These are phyloP conservation scores for Noctua fimbriata DNA, from an alignment of 2,888 invertebrate species.

Conservation along the genomic window DNA sequence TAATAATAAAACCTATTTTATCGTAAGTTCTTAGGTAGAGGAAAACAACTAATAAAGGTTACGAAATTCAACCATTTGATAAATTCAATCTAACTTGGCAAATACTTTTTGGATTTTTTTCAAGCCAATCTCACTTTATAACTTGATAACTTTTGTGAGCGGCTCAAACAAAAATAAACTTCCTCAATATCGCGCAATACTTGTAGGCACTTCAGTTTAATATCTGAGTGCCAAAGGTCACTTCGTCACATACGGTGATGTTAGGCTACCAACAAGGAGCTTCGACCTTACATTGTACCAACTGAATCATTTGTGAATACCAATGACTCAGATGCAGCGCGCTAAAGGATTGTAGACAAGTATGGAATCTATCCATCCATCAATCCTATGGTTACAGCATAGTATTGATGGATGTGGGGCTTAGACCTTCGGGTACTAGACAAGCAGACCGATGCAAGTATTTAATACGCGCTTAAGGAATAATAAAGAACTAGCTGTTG, in stretches of 20 bases:
- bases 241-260: constrained; percentile 17
- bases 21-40: neutral
- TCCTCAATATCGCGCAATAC: constrained; percentile 43
- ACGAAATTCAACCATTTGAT: neutral
- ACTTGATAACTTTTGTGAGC: constrained; percentile 2
- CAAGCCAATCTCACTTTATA: neutral
- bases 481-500: neutral
- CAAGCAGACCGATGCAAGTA: neutral
- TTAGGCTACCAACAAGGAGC: constrained; percentile 51
- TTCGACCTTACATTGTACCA: constrained; percentile 59
- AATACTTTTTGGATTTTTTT: constrained; percentile 1
- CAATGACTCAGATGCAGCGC: constrained; percentile 51
- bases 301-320: constrained; percentile 55
- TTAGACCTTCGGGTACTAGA: constrained; percentile 2
- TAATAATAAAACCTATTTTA: neutral
- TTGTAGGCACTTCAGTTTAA: constrained; percentile 45
- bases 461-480: neutral
- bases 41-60: neutral
- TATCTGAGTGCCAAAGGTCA: constrained; percentile 52
- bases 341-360: constrained; percentile 20
- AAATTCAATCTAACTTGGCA: neutral
- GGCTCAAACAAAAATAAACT: constrained; percentile 27
- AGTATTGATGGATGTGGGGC: neutral
- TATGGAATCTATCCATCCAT: neutral
- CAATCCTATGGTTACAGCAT: neutral